A percentile compares a stretch with the other conserved stretches of the same genome.
Conservation (phyloP, 37 sponge, comb jelly and placozoan species). For the Mnemiopsis leidyi region DNA sequence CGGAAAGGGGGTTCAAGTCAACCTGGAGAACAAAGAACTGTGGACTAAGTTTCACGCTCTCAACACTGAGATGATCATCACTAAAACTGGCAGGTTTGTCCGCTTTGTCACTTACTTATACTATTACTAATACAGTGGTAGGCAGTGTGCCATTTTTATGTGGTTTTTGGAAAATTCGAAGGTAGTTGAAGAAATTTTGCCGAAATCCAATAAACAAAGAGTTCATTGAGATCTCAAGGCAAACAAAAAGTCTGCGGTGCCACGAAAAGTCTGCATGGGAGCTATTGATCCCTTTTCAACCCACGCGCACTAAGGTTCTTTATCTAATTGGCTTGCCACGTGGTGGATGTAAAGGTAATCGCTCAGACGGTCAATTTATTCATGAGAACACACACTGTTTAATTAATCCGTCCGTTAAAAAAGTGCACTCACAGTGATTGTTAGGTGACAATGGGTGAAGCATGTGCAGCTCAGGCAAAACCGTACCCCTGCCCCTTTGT, state of each 20-base stretch:
- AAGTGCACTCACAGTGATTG: not conserved
- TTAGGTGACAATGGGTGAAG: not conserved
- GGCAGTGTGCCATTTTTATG: no score
- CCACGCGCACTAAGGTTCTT: not conserved
- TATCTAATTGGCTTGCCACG: not conserved
- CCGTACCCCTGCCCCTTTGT: not conserved
- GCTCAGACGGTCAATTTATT: not conserved
- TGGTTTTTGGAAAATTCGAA: no score
- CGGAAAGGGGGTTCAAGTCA: slow-evolving; percentile 73
- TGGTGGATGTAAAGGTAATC: no score
- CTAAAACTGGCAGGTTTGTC: slow-evolving; percentile 76
- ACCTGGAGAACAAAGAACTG: slow-evolving; percentile 77
- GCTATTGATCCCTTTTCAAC: not conserved
- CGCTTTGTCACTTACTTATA: no score
- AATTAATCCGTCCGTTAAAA: slow-evolving; percentile 17
- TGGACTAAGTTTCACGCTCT: slow-evolving; percentile 90
- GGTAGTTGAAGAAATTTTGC: no score
- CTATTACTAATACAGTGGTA: no score
- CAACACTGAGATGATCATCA: slow-evolving; percentile 97
- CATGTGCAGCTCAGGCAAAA: not conserved
- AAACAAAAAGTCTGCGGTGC: not conserved
- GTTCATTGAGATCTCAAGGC: no score
- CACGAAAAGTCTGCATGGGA: not conserved
- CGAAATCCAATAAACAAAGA: no score
- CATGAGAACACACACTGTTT: slow-evolving; percentile 36